Base-by-base conservation (phyloP, 2,888 invertebrate species). In the Physocephala rufipes region DNA sequence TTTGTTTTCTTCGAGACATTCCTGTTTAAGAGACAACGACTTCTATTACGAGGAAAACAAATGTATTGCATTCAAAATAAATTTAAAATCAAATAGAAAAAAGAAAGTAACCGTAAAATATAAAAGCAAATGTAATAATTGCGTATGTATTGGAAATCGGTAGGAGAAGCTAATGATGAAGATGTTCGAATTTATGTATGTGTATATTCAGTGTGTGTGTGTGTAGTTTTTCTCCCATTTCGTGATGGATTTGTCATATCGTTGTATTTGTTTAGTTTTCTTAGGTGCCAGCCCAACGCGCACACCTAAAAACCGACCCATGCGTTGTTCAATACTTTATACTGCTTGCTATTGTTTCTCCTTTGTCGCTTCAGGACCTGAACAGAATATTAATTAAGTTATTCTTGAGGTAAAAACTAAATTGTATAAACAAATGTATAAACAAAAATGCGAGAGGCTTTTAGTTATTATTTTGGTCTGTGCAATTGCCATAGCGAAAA, bases 341-440 rank as follows among this genome's bases (percentile, higher is more conserved):
- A n/a, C 58, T 67, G 15, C 36, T 24, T 47, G 43, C 43, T 36
- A 36, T 36, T 36, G 36, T 36, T 59, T 67, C 36, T 58, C 47
- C 45, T n/a, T 43, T 51, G 68, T 51, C 62, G 36, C 36, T 28
- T 36, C 61, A 51, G 43, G 49, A 62, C 68, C 51, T 68, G 68
- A 24, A 51, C 68, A 36, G 68, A 61, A 68, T 68, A 62, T 49
- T 68, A 68, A 68, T 68, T 61, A 68, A 68, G 51, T 36, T 13
- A 21, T 66, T 66, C 66, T 51, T 53, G 15, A 51, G 43, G 36
- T 65, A 51, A 30, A 51, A 65, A 62, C 9, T 36, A 36, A n/a
- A 53, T 51, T 21, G 49, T 53, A 1, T 58, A 24, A 58, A 49
- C 15, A 49, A 63, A 24, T 63, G 47, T 21, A 45, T 21, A 63